Conservation (phyloP, 2,113 vertebrate species). For the Microcebus murinus region DNA sequence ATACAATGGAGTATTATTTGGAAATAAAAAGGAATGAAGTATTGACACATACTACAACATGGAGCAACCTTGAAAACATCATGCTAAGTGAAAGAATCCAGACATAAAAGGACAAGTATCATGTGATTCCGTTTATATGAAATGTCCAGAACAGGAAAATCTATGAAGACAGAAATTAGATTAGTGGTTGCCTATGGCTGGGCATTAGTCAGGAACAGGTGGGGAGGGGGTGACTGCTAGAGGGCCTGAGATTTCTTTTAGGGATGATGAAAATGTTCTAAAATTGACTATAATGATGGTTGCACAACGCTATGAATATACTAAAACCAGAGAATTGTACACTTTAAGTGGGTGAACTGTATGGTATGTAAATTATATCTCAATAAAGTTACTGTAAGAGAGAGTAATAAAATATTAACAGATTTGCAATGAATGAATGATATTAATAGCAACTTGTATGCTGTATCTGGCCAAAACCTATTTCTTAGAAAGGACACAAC, state of each 20-base stretch:
- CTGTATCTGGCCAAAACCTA: not conserved
- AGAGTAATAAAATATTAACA: not conserved
- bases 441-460: not conserved
- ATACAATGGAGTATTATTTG: not conserved
- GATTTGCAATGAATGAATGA: not conserved
- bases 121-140: accelerated
- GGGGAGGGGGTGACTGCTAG: too few species aligned
- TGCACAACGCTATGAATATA: not conserved
- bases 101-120: not conserved
- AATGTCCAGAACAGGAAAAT: not conserved
- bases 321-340: not conserved
- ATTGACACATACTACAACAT: accelerated
- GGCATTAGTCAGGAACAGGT: not conserved
- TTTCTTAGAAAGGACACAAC: not conserved
- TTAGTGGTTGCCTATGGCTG: not conserved
- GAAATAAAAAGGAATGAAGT: not conserved
- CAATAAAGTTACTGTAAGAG: not conserved
- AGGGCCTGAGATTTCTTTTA: not conserved
- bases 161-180: not conserved
- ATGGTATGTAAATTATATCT: not conserved
- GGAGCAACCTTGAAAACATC: not conserved
- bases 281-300: not conserved
- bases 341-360: not conserved
- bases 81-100: not conserved
- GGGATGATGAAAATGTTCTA: not conserved